Percentiles rank a stretch among this genome's conserved stretches.
Evolutionary conservation across 2,113 vertebrate species (phyloP).

Genomic region (Dromiciops gliroides): DNA sequence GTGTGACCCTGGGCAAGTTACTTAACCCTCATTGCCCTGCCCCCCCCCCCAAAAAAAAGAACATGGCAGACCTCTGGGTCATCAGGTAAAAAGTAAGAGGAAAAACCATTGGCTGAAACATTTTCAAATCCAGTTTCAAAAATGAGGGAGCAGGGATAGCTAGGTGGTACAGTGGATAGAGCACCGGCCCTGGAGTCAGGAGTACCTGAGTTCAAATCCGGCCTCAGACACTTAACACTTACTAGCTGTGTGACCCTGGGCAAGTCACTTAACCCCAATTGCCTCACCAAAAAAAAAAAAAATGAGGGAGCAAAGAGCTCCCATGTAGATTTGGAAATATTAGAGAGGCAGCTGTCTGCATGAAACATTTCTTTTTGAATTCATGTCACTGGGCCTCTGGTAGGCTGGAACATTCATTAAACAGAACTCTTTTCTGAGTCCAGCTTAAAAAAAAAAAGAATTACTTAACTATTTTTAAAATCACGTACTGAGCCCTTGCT

Average conservation of each 20-base stretch:
- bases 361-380: slow-evolving; percentile 46
- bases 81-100: slow-evolving; percentile 23
- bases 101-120: slow-evolving; percentile 26
- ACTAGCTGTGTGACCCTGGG: too few species aligned
- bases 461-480: background rate
- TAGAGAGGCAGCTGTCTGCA: background rate
- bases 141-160: background rate
- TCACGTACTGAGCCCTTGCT: background rate
- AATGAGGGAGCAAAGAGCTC: background rate
- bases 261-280: too few species aligned
- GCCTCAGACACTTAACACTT: too few species aligned
- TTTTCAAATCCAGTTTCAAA: slow-evolving; percentile 5
- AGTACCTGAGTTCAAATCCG: too few species aligned
- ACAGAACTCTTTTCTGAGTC: slow-evolving; percentile 54
- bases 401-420: slow-evolving; percentile 48
- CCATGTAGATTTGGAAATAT: background rate
- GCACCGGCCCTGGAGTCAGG: too few species aligned
- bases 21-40: too few species aligned
- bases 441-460: slow-evolving; percentile 21
- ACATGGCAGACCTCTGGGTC: slow-evolving; percentile 37
- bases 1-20: too few species aligned
- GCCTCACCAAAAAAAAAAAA: too few species aligned
- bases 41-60: too few species aligned
- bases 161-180: too few species aligned
- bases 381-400: slow-evolving; percentile 34